A percentile compares a stretch with the other conserved stretches of the same genome.
These are phyloP conservation scores for Pangasianodon hypophthalmus DNA, from an alignment of 2,113 vertebrate genomes.

Conservation along the genomic window DNA sequence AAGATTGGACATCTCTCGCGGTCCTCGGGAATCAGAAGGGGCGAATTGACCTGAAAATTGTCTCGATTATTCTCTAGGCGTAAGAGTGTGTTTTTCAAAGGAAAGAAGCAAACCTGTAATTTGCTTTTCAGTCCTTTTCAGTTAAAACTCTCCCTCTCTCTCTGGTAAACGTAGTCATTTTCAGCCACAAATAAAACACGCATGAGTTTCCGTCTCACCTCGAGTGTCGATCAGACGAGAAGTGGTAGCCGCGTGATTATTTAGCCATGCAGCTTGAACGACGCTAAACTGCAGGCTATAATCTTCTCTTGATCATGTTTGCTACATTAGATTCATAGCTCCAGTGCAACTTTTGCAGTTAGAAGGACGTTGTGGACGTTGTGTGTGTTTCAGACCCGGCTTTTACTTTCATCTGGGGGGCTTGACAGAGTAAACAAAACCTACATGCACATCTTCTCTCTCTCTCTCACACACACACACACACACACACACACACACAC, in stretches of 20 bases:
- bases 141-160: background rate
- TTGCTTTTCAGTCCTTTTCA: background rate
- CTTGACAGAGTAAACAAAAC: slow-evolving; percentile 47
- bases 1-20: background rate
- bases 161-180: background rate
- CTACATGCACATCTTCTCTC: background rate
- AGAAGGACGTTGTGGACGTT: background rate
- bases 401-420: background rate
- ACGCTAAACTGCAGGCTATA: too few species aligned
- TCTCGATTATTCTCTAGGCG: background rate
- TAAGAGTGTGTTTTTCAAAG: background rate
- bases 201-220: background rate
- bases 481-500: slow-evolving; percentile 34
- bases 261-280: background rate
- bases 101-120: background rate
- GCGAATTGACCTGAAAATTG: background rate
- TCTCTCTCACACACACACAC: background rate
- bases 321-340: background rate
- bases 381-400: background rate
- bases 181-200: background rate
- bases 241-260: background rate
- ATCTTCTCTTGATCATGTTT: background rate
- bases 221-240: background rate
- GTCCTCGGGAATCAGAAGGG: background rate
- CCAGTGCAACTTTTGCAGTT: background rate